Evolutionary conservation across 2,113 vertebrate genomes (phyloP), one percentile per base, ranked within the genome.

Genomic region (Phoxinus phoxinus): DNA sequence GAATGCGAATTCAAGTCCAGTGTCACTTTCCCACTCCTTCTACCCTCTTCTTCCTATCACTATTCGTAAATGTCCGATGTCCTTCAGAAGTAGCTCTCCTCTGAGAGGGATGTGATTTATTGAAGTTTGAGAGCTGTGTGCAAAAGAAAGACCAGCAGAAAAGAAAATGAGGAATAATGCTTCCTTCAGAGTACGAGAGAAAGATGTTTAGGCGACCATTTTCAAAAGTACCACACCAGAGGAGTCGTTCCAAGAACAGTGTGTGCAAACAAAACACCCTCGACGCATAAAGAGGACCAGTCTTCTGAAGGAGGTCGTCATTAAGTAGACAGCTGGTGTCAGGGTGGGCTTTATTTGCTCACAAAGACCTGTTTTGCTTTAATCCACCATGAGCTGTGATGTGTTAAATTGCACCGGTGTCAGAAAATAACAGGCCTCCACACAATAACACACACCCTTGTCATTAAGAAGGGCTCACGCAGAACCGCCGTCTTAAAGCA

Each of bases 401-500:
- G 90, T 92, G 93, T 89, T 91, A 92, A 93, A 92, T 93, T 92
- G 85, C 89, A 88, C 51, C 87, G 35, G 74, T 91, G 91, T 93
- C 78, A 86, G 87, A 90, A 92, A 93, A 91, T 89, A 94, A 90
- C 90, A 92, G 88, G 30, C 65, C 71, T 78, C 81, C 74, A 73
- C 56, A 81, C 13, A 48, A 67, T 30, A 61, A 37, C 48, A 69
- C 30, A 35, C 37, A 46, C 30, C 46, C 41, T 37, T 19, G 46
- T 82, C 79, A 67, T 48, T 61, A 75, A 58, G 27, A 76, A 30
- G 44, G 72, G 56, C 46, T 87, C 23, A 77, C 27, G 35, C 65
- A 19, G 44, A 53, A 81, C 13, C 56, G 1, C 23, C 1, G 21
- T 41, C 56, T 59, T n/a, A 74, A 84, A 65, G 59, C 25, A 48